Evolutionary conservation across 1,140 invertebrate genomes (phyloP), one percentile per base, ranked within the genome.

Genomic region (Pogonognathellus flavescens): DNA sequence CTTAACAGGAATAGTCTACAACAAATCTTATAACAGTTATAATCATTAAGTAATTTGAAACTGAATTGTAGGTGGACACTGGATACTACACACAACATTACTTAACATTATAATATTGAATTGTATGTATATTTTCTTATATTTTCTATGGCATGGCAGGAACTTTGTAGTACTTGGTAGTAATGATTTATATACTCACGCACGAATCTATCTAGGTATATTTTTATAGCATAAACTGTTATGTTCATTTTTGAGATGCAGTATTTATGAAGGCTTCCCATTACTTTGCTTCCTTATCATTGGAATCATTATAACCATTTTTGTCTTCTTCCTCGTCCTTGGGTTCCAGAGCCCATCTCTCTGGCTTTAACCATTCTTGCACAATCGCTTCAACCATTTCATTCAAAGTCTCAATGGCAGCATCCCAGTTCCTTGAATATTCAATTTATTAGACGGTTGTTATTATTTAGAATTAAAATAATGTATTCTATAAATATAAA

Each of bases 341-440:
- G 53, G 92, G 88, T 85, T 94, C 92, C 3, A 97, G 91, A n/a
- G 92, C 91, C 91, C 97, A 95, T 87, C 93, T 90, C 86, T 94
- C 91, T 0, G 97, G 97, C 90, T 97, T 93, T 80, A 97, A 92
- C 88, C 97, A 95, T 89, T 97, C 95, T 57, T 93, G 90, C 14
- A 97, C 93, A 83, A 97, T 93, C 60, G 93, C 94, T 25, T 93
- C 90, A 9, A 97, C 94, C 93, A 98, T 95, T 87, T 94, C 93
- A n/a, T 93, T 91, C 5, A 97, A 90, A 50, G 93, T 93, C 11
- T 88, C 85, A 87, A 93, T 92, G 53, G 95, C 91, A 86, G 91
- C 91, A 52, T 92, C 91, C 90, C 94, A 92, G 90, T 96, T 93
- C 76, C 96, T 97, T 91, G 82, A 93, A 92, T 80, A 88, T 89